These are phyloP conservation scores for Odontamblyopus lacepedii DNA, from an alignment of 2,797 vertebrate genomes.

Conservation along the genomic window DNA sequence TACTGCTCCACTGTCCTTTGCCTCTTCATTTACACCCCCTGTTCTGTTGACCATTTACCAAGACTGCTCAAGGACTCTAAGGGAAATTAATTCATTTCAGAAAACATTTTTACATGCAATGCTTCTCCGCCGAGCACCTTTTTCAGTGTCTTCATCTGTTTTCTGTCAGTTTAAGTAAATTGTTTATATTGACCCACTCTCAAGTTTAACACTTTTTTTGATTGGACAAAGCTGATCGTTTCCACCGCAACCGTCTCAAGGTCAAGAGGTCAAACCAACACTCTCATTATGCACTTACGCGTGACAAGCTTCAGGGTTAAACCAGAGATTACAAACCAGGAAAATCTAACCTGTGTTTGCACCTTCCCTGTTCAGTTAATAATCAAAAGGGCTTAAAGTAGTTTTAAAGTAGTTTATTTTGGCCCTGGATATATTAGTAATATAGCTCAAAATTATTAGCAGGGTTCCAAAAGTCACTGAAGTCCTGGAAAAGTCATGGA, in stretches of 20 bases:
- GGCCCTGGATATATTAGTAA: too few relatives aligned
- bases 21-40: too few relatives aligned
- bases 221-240: neutral
- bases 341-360: neutral
- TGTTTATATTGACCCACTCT: neutral
- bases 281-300: neutral
- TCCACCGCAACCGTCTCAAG: neutral
- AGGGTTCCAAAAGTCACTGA: too few relatives aligned
- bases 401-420: too few relatives aligned
- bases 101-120: neutral
- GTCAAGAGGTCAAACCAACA: neutral
- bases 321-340: neutral
- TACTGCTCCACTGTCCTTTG: too few relatives aligned
- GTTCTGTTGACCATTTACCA: too few relatives aligned
- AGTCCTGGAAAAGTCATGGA: too few relatives aligned
- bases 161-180: neutral
- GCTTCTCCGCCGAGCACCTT: neutral
- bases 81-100: neutral
- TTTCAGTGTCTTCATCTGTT: neutral
- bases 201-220: neutral
- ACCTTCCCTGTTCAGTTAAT: too few relatives aligned
- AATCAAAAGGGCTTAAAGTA: too few relatives aligned
- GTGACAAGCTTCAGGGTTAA: neutral
- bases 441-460: too few relatives aligned
- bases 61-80: too few relatives aligned